These are phyloP conservation scores for Tipula vernalis DNA, from an alignment of 2,888 invertebrate genomes.

Conservation along the genomic window DNA sequence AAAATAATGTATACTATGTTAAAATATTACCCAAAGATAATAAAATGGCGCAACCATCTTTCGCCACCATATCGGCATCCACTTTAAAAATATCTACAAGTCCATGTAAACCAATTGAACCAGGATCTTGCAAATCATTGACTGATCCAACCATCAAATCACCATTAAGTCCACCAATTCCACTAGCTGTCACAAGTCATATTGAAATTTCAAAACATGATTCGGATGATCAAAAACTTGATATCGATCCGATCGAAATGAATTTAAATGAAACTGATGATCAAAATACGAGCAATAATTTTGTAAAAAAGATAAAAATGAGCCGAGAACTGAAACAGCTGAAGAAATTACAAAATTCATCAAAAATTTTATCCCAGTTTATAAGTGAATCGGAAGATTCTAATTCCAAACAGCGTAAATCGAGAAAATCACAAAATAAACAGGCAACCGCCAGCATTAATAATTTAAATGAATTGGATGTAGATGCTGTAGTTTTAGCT, in stretches of 20 bases:
- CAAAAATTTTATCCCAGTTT: conserved; percentile 49
- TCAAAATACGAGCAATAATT: neutral
- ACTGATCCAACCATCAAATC: neutral
- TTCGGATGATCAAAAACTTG: neutral
- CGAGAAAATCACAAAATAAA: conserved; percentile 13
- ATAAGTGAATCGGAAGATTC: conserved; percentile 39
- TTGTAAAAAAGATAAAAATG: conserved; percentile 22
- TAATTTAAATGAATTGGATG: conserved; percentile 11
- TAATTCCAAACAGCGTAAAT: conserved; percentile 38
- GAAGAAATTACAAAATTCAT: conserved; percentile 53
- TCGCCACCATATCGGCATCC: neutral
- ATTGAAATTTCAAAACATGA: neutral
- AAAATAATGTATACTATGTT: conserved; percentile 17
- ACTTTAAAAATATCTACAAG: neutral
- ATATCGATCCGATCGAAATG: neutral
- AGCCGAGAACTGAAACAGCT: conserved; percentile 48
- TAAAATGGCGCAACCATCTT: conserved; percentile 11
- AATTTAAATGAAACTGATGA: neutral
- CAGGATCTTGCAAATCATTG: neutral
- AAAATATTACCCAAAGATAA: conserved; percentile 17
- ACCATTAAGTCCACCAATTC: neutral
- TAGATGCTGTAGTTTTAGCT: conserved; percentile 14
- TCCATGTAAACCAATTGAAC: neutral
- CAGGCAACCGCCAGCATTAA: neutral
- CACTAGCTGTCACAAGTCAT: no score